Percentiles rank a stretch among this genome's conserved stretches.
phyloP scores from a whole-genome alignment of 1,140 invertebrate species.

The Samia ricini region DNA sequence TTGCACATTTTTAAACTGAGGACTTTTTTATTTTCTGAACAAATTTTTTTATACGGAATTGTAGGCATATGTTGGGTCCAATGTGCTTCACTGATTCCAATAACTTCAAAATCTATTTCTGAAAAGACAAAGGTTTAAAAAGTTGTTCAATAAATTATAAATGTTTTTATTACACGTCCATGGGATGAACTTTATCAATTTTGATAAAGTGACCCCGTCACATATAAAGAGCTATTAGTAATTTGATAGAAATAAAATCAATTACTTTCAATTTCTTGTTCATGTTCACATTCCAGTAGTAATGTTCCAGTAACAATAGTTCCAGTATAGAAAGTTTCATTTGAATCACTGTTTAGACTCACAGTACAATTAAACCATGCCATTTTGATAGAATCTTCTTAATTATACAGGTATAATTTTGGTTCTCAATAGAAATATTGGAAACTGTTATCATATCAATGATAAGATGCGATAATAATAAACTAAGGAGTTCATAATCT shows the following conservation, averaged over 20 bases:
- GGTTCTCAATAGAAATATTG: neutral
- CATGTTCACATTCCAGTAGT: slow-evolving; percentile 48
- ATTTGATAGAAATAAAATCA: slow-evolving; percentile 9
- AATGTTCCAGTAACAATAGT: slow-evolving; percentile 59
- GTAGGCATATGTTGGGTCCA: slow-evolving; percentile 55
- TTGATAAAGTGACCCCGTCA: neutral
- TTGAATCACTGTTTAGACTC: slow-evolving; percentile 48
- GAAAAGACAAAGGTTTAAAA: slow-evolving; percentile 26
- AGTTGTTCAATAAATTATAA: neutral
- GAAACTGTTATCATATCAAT: neutral
- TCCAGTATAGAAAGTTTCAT: slow-evolving; percentile 52
- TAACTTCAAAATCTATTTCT: slow-evolving; percentile 54
- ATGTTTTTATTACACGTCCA: neutral
- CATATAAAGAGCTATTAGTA: too few relatives aligned
- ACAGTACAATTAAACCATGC: slow-evolving; percentile 51
- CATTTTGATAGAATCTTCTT: slow-evolving; percentile 28
- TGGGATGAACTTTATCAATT: neutral
- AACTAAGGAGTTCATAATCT: slow-evolving; percentile 7
- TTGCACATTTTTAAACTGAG: slow-evolving; percentile 38
- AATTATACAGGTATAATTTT: neutral
- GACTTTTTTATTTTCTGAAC: slow-evolving; percentile 52
- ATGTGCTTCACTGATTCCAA: slow-evolving; percentile 46
- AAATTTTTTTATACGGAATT: slow-evolving; percentile 58
- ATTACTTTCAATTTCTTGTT: slow-evolving; percentile 53
- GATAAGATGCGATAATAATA: slow-evolving; percentile 11